Percentiles rank a stretch among this genome's conserved stretches.
These are phyloP conservation scores for Drosophila guanche DNA, from an alignment of 1,140 invertebrate species.

Conservation along the genomic window DNA sequence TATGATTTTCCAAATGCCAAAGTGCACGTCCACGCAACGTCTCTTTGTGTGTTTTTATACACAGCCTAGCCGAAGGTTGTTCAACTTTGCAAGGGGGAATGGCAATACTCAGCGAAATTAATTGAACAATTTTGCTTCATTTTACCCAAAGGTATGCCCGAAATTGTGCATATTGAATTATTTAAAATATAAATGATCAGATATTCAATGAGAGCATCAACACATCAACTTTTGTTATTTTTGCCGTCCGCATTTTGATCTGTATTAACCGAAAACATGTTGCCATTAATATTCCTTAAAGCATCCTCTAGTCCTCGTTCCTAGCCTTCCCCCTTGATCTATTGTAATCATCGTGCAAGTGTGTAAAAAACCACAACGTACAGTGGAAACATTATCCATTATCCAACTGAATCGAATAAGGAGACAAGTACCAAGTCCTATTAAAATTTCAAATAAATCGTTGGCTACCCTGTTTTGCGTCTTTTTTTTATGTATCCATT, in stretches of 20 bases:
- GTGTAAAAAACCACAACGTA: constrained; percentile 2
- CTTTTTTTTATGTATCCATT: no score
- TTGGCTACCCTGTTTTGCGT: no score
- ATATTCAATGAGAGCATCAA: background rate
- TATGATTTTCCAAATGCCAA: constrained; percentile 75
- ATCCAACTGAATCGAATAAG: no score
- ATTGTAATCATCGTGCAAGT: no score
- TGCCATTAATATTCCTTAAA: constrained; percentile 44
- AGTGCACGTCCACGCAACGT: constrained; percentile 37
- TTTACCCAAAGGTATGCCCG: no score
- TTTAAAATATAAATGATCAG: background rate
- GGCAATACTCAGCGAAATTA: no score
- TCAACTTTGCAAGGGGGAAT: constrained; percentile 4
- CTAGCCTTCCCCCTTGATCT: no score
- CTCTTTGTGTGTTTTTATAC: constrained; percentile 36
- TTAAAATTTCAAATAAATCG: no score
- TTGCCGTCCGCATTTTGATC: constrained; percentile 12
- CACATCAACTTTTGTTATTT: constrained; percentile 24
- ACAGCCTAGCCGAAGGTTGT: background rate
- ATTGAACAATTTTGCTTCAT: no score
- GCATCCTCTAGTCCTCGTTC: no score
- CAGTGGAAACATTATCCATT: no score
- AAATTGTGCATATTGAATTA: constrained; percentile 12
- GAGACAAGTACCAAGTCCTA: no score
- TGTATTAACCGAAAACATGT: constrained; percentile 29